Percentiles rank a stretch among this genome's conserved stretches.
Conservation (phyloP, 2,113 vertebrate species). For the Rousettus leschenaultii region DNA sequence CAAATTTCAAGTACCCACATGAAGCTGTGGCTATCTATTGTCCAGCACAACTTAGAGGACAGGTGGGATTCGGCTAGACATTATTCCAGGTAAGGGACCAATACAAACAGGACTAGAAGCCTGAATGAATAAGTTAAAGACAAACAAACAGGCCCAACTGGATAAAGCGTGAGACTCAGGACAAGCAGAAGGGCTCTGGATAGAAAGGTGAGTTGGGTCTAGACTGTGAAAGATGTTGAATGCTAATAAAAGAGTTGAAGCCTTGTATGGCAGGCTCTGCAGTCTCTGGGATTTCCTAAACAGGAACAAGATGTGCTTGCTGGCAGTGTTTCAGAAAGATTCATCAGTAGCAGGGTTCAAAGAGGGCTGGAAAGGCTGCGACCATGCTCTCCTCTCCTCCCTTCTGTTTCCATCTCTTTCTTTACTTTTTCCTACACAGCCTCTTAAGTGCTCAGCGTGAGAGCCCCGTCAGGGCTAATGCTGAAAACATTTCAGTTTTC, state of each 20-base stretch:
- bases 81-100: background rate
- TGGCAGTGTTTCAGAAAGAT: background rate
- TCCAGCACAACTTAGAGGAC: background rate
- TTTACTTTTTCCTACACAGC: background rate
- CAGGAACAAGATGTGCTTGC: background rate
- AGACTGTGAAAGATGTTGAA: background rate
- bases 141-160: background rate
- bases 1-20: background rate
- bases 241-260: background rate
- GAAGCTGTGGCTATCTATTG: background rate
- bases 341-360: background rate
- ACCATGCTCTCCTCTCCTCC: background rate
- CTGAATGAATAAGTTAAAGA: background rate
- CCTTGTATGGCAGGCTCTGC: background rate
- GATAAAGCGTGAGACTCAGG: background rate
- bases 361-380: background rate
- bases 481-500: background rate
- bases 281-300: background rate
- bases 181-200: background rate
- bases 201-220: background rate
- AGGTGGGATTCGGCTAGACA: background rate
- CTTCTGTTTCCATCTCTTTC: background rate
- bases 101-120: background rate
- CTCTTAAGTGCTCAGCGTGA: background rate
- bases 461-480: background rate